Conservation (phyloP, 2,888 invertebrate genomes). For the Rosalia funebris region DNA sequence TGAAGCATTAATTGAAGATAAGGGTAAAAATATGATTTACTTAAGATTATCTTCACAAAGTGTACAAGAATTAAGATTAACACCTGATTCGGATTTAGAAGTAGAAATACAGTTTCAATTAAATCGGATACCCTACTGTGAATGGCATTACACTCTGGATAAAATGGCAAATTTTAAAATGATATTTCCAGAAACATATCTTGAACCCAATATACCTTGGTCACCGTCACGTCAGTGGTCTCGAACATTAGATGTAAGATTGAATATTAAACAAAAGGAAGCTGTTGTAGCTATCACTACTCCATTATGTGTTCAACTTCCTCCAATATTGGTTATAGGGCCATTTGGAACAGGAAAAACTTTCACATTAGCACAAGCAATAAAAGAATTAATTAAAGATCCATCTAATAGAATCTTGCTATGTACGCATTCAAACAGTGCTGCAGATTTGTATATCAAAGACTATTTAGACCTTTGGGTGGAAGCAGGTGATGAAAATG, state of each 20-base stretch:
- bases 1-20: slow-evolving; percentile 79
- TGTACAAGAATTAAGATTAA: slow-evolving; percentile 39
- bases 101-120: slow-evolving; percentile 84
- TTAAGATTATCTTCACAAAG: slow-evolving; percentile 65
- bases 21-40: slow-evolving; percentile 82
- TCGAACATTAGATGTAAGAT: slow-evolving; percentile 69
- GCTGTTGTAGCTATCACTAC: slow-evolving; percentile 82
- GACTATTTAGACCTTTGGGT: slow-evolving; percentile 85
- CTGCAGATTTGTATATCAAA: slow-evolving; percentile 85
- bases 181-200: slow-evolving; percentile 72
- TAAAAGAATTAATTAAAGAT: slow-evolving; percentile 73
- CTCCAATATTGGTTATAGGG: slow-evolving; percentile 77
- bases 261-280: slow-evolving; percentile 83
- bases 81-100: slow-evolving; percentile 71
- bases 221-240: slow-evolving; percentile 76
- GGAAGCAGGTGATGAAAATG: slow-evolving; percentile 72
- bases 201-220: slow-evolving; percentile 75
- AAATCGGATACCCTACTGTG: slow-evolving; percentile 82
- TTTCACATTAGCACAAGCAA: slow-evolving; percentile 80
- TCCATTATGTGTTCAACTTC: slow-evolving; percentile 70
- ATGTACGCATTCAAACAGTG: slow-evolving; percentile 89
- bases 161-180: slow-evolving; percentile 75
- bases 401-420: slow-evolving; percentile 77
- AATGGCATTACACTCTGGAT: slow-evolving; percentile 86
- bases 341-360: slow-evolving; percentile 92